Evolutionary conservation across 2,888 invertebrate genomes (phyloP).

Genomic region (Lycophotia porphyrea): DNA sequence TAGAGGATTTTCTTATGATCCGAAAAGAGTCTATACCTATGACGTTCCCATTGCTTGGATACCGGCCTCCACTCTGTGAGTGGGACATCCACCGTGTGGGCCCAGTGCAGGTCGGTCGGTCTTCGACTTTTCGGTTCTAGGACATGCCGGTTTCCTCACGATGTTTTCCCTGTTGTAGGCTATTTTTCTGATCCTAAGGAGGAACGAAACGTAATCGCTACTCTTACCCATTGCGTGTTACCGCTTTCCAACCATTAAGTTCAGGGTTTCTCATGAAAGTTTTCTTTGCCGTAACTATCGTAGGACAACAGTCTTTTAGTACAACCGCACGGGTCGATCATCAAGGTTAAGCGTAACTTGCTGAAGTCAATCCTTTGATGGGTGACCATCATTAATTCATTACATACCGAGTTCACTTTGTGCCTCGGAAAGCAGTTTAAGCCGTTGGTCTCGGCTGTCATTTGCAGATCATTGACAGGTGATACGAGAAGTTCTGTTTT

Average conservation of each 20-base stretch:
- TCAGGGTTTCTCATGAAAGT: conserved; percentile 25
- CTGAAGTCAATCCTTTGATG: too few species aligned
- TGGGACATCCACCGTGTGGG: not conserved
- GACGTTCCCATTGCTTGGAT: not conserved
- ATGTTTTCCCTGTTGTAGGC: not conserved
- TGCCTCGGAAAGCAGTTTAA: too few species aligned
- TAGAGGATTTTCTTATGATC: not conserved
- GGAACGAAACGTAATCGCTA: not conserved
- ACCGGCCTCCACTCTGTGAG: not conserved
- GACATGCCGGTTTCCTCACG: not conserved
- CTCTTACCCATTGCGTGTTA: conserved; percentile 13
- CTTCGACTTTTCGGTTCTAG: not conserved
- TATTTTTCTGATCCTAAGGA: not conserved
- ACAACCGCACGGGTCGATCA: too few species aligned
- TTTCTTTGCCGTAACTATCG: not conserved
- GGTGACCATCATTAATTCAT: too few species aligned
- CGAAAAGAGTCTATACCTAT: not conserved
- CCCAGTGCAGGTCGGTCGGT: not conserved
- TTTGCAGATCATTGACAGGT: too few species aligned
- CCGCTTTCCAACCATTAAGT: conserved; percentile 17
- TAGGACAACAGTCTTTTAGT: not conserved
- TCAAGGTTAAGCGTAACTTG: too few species aligned
- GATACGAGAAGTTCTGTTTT: too few species aligned
- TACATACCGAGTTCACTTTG: too few species aligned
- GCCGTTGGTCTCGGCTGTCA: too few species aligned